Evolutionary conservation across 1,140 invertebrate species (phyloP).

Genomic region (Lanistes nyassanus): DNA sequence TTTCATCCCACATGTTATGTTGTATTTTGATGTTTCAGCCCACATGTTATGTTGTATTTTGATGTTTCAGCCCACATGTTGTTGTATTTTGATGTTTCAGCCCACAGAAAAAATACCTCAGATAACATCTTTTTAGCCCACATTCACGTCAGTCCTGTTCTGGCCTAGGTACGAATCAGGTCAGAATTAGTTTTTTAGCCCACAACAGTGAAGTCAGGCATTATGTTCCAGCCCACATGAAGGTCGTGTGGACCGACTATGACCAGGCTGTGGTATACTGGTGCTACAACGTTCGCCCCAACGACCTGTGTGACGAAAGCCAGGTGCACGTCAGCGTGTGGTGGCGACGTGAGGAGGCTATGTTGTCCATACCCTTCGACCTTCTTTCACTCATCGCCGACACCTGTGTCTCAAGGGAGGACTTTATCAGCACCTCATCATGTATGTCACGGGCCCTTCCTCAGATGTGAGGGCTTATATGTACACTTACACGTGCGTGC

Average conservation of each 20-base stretch:
- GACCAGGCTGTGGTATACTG: constrained; percentile 18
- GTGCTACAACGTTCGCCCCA: background rate
- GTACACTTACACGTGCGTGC: constrained; percentile 3
- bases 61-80: no score
- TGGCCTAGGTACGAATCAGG: no score
- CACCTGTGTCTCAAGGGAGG: background rate
- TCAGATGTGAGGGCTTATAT: constrained; percentile 6
- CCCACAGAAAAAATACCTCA: no score
- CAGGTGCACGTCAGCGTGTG: background rate
- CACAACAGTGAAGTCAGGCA: background rate
- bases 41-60: no score
- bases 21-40: no score
- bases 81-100: no score
- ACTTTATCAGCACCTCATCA: background rate
- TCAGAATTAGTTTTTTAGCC: no score
- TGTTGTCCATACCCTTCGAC: background rate
- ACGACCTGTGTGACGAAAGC: background rate
- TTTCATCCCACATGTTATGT: no score
- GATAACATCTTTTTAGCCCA: no score
- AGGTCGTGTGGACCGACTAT: constrained; percentile 16
- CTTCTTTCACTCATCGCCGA: background rate
- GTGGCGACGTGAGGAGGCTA: background rate
- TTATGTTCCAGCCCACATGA: constrained; percentile 11
- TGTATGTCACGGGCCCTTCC: background rate
- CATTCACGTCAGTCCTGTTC: no score